Evolutionary conservation across 2,888 invertebrate genomes (phyloP), one percentile per base, ranked within the genome.

Genomic region (Eudemis profundana): DNA sequence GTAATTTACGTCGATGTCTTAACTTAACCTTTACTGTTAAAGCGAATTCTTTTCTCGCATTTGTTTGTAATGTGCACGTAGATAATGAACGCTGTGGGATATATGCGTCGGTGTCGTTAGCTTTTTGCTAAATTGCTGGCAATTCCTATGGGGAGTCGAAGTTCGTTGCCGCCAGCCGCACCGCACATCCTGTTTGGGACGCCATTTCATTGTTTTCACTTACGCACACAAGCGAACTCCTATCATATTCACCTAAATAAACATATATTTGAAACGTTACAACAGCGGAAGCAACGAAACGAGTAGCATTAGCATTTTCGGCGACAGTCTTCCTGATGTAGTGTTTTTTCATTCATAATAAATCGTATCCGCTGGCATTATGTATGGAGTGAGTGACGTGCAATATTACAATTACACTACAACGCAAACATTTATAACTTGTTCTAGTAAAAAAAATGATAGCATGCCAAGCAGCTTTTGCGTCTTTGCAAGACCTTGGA

Each of bases 161-260:
- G 85, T 85, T 84, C 81, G 84, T 83, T 83, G 85, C 73, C 81
- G 81, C 85, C 85, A 82, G 84, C 86, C 87, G 86, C 29, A 56
- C 29, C 77, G 79, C 77, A 81, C 83, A 88, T 88, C 88, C 88
- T 87, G 87, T 86, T 78, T 73, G 74, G 71, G 77, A 80, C 77
- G 79, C 78, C 75, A 72, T 80, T 79, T 83, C 79, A 82, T 85
- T 86, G 83, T 86, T 80, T 76, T 78, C 69, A 76, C 65, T 59
- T 64, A 68, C 66, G 65, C 61, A 77, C 75, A 69, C 75, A 73
- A 69, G 73, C 73, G 67, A 70, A 72, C 72, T 71, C 72, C 66
- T 75, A 74, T 68, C 76, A 64, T 53, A 65, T 60, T 65, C 59
- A 76, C 74, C 74, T 72, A 69, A 78, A 81, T 79, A 74, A 75